Evolutionary conservation across 2,888 invertebrate genomes (phyloP).

Genomic region (Pecten maximus): DNA sequence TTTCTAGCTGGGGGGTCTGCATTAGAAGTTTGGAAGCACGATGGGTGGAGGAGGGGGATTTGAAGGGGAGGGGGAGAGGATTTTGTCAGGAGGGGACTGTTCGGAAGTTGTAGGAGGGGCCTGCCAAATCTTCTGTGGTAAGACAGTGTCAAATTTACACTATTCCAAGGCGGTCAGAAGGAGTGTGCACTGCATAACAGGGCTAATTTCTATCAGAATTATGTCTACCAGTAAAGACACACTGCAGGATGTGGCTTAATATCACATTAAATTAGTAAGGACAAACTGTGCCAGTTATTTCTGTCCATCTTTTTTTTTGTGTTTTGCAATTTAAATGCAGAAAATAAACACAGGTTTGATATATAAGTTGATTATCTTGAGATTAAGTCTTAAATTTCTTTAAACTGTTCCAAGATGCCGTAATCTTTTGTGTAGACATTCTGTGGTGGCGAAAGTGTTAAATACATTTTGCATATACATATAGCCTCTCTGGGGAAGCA

Average conservation of each 20-base stretch:
- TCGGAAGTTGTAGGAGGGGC: not conserved
- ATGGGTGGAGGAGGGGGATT: not conserved
- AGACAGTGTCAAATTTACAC: slow-evolving; percentile 21
- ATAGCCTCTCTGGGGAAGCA: not conserved
- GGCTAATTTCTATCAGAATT: not conserved
- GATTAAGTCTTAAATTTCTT: not conserved
- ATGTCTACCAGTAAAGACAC: no score
- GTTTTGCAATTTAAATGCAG: not conserved
- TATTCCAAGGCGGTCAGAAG: not conserved
- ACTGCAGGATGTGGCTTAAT: slow-evolving; percentile 10
- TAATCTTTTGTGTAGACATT: not conserved
- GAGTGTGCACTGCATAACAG: not conserved
- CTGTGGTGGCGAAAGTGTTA: not conserved
- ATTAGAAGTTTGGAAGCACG: not conserved
- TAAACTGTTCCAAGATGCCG: not conserved
- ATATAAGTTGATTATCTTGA: not conserved
- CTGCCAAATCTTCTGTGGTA: not conserved
- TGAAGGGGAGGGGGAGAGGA: not conserved
- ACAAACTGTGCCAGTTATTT: not conserved
- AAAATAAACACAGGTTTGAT: not conserved
- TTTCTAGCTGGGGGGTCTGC: no score
- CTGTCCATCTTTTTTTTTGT: not conserved
- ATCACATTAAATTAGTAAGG: not conserved
- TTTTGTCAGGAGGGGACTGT: not conserved
- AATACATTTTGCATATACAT: no score